These are phyloP conservation scores for Holothuria glaberrima DNA, from an alignment of 35 echinoderm and acorn worm species.

Conservation along the genomic window DNA sequence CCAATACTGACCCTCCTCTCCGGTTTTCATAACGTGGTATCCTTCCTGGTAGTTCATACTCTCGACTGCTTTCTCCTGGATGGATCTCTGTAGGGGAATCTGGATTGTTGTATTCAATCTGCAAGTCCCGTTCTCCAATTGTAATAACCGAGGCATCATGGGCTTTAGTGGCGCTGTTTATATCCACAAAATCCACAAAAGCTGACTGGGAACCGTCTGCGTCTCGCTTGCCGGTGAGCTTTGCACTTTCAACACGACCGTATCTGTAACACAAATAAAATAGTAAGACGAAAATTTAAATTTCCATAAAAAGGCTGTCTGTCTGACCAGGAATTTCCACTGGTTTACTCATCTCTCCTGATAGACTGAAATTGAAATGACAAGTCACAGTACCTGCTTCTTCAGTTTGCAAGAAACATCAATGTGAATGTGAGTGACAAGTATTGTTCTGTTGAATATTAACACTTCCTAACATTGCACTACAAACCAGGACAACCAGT, in stretches of 20 bases:
- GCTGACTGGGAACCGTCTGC: constrained; percentile 90
- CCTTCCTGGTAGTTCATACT: constrained; percentile 82
- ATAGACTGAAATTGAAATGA: too few species aligned
- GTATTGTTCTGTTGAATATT: too few species aligned
- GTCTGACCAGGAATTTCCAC: too few species aligned
- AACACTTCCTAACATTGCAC: too few species aligned
- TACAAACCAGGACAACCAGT: too few species aligned
- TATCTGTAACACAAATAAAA: constrained; percentile 67
- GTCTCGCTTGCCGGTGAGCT: constrained; percentile 90
- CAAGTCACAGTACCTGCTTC: too few species aligned
- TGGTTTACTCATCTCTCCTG: too few species aligned
- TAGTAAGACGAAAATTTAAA: too few species aligned
- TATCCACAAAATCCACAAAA: constrained; percentile 99
- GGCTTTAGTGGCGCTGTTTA: constrained; percentile 98
- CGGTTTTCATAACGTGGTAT: constrained; percentile 86
- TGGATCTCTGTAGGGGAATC: constrained; percentile 74
- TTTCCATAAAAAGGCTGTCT: too few species aligned
- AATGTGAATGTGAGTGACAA: too few species aligned
- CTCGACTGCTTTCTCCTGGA: constrained; percentile 55
- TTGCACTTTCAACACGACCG: constrained; percentile 99
- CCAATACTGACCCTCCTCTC: constrained; percentile 56
- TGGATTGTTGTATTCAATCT: constrained; percentile 98
- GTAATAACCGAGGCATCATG: constrained; percentile 92
- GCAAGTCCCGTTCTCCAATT: constrained; percentile 94
- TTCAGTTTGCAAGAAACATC: too few species aligned